Base-by-base conservation (phyloP, 2,888 invertebrate species). In the Callyntrura sp. region DNA sequence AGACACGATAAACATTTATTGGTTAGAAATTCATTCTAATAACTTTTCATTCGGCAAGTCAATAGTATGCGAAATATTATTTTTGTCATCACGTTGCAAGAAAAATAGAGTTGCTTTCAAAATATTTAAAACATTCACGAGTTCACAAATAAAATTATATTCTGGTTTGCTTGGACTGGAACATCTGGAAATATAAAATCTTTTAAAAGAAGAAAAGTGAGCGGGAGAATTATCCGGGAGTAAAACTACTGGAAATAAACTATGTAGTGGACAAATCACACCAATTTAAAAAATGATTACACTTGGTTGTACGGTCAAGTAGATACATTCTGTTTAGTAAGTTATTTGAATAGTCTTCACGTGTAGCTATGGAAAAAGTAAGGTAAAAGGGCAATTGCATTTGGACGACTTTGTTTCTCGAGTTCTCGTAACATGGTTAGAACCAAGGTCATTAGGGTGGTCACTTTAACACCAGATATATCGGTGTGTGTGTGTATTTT, bases 1-100 rank as follows among this genome's bases (percentile, higher is more conserved):
- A 92, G 90, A 90, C 89, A 88, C 85, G 88, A 90, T 93, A 88
- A 92, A 90, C 76, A 90, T 83, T 82, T 86, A 76, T 90, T 70
- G 73, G 85, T 90, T 90, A 85, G 85, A 55, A 81, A 35, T 17
- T 76, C 51, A 9, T 70, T 55, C n/a, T 43, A 57, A 57, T 57
- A 57, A 57, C 57, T 28, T 68, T 68, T 25, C 28, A 62, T 62
- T 60, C 17, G 55, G 28, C 11, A 62, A 12, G 28, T 62, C 60
- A 62, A 12, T 25, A 62, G 6, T 62, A 25, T n/a, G 17, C 60
- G 17, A 9, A 9, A 60, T 62, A 62, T 14, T 20, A 62, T 20
- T 62, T 11, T 35, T 68, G 35, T 68, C 20, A 68, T 68, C 68
- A 68, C 35, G 68, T 68, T 12, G 25, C 23, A 60, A 60, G 20